These are phyloP conservation scores for Ommatoiulus sabulosus DNA, from an alignment of 2,888 invertebrate genomes.

Conservation along the genomic window DNA sequence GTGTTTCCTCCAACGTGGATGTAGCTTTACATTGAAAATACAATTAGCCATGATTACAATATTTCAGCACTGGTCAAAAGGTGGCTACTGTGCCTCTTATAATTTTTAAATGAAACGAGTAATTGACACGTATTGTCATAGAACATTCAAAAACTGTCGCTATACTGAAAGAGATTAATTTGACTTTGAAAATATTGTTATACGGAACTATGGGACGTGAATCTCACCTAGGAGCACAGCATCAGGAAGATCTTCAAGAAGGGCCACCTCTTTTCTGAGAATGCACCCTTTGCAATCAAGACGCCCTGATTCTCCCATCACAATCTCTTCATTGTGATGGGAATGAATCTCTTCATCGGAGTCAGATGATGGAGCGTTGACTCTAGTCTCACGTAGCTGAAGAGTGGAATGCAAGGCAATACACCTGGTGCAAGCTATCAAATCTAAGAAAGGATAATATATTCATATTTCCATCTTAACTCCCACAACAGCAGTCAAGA, in stretches of 20 bases:
- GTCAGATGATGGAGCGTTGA: constrained; percentile 32
- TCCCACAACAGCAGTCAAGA: too few relatives aligned
- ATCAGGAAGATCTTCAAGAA: constrained; percentile 89
- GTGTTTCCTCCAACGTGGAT: too few relatives aligned
- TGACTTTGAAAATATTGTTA: too few relatives aligned
- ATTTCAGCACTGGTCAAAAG: too few relatives aligned
- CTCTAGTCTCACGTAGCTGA: constrained; percentile 60
- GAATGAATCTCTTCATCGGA: constrained; percentile 49
- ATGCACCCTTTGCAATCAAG: constrained; percentile 82
- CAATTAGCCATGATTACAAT: too few relatives aligned
- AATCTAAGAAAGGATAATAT: constrained; percentile 69
- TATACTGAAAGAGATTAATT: too few relatives aligned
- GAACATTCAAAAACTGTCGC: too few relatives aligned
- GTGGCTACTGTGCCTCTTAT: too few relatives aligned
- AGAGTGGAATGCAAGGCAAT: constrained; percentile 75
- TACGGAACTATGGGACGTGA: too few relatives aligned
- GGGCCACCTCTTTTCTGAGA: constrained; percentile 84
- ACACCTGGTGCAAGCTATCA: constrained; percentile 93
- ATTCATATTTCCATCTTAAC: neutral
- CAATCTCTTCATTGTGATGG: constrained; percentile 49
- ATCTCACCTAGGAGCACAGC: constrained; percentile 73
- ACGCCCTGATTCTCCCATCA: constrained; percentile 55
- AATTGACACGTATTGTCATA: too few relatives aligned
- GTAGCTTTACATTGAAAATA: too few relatives aligned
- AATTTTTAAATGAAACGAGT: too few relatives aligned